A percentile compares a stretch with the other conserved stretches of the same genome.
These are phyloP conservation scores for Tenthredo notha DNA, from an alignment of 2,888 invertebrate species.

Conservation along the genomic window DNA sequence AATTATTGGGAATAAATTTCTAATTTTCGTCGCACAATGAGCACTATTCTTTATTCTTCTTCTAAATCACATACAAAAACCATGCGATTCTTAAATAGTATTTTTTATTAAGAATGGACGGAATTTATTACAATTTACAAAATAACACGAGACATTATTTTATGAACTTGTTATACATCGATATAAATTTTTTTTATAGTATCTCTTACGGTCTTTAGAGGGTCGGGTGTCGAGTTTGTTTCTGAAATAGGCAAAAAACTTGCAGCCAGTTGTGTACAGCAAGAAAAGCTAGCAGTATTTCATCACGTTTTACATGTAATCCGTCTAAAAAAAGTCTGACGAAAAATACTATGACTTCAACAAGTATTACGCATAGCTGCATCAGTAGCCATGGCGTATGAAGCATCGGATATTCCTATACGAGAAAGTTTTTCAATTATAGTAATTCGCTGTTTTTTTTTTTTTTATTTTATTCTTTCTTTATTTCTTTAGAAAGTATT, in stretches of 20 bases:
- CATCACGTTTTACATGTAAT: conserved; percentile 71
- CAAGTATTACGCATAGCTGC: conserved; percentile 74
- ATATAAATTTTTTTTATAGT: not conserved
- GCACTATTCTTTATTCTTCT: no score
- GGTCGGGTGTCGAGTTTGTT: conserved; percentile 63
- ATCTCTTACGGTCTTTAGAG: not conserved
- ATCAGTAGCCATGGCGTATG: conserved; percentile 75
- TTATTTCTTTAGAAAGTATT: not conserved
- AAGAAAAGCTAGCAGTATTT: conserved; percentile 70
- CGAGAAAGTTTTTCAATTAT: not conserved
- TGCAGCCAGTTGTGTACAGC: conserved; percentile 75
- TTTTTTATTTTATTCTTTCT: no score
- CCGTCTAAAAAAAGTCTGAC: conserved; percentile 73
- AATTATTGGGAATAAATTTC: not conserved
- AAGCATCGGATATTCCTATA: conserved; percentile 75
- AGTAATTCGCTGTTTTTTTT: not conserved
- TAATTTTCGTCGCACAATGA: no score
- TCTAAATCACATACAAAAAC: no score
- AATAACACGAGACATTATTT: not conserved
- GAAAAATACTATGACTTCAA: conserved; percentile 72
- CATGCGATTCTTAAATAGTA: not conserved
- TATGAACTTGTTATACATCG: not conserved
- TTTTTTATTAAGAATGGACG: not conserved
- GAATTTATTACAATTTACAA: not conserved
- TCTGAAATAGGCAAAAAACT: conserved; percentile 75